A percentile compares a stretch with the other conserved stretches of the same genome.
These are phyloP conservation scores for Archegozetes longisetosus DNA, from an alignment of 1,140 invertebrate genomes.

Conservation along the genomic window DNA sequence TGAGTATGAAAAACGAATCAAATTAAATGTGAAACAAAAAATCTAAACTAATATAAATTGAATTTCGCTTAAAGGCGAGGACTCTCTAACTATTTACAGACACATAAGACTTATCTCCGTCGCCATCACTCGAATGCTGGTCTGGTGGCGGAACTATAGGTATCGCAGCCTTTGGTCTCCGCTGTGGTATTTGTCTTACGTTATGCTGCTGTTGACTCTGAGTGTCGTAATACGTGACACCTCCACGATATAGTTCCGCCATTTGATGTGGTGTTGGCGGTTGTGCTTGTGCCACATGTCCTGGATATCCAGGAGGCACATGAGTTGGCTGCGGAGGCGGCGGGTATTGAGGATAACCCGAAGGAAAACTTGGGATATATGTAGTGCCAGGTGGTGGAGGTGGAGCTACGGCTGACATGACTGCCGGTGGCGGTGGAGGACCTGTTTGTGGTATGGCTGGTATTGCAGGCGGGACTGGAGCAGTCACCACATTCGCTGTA, in stretches of 20 bases:
- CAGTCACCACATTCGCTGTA: not conserved
- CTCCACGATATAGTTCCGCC: constrained; percentile 37
- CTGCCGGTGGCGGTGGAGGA: not conserved
- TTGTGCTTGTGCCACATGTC: constrained; percentile 28
- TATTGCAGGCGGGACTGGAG: not conserved
- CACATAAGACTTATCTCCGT: not conserved
- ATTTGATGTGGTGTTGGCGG: not conserved
- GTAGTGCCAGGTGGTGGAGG: not conserved
- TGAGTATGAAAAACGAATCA: too few relatives aligned
- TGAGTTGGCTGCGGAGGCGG: constrained; percentile 6
- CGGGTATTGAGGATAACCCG: constrained; percentile 18
- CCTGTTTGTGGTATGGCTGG: not conserved
- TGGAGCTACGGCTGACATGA: not conserved
- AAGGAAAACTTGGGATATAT: constrained; percentile 10
- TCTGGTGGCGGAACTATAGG: not conserved
- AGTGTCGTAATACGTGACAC: constrained; percentile 40
- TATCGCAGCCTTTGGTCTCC: constrained; percentile 19
- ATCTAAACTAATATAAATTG: too few relatives aligned
- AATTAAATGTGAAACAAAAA: too few relatives aligned
- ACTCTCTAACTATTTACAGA: not conserved
- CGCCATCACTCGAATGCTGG: not conserved
- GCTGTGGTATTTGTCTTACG: constrained; percentile 25
- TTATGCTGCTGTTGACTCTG: constrained; percentile 27
- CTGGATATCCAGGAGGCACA: not conserved
- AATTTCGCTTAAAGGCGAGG: not conserved